These are phyloP conservation scores for Lysiphlebus fabarum DNA, from an alignment of 1,140 invertebrate genomes.

Conservation along the genomic window DNA sequence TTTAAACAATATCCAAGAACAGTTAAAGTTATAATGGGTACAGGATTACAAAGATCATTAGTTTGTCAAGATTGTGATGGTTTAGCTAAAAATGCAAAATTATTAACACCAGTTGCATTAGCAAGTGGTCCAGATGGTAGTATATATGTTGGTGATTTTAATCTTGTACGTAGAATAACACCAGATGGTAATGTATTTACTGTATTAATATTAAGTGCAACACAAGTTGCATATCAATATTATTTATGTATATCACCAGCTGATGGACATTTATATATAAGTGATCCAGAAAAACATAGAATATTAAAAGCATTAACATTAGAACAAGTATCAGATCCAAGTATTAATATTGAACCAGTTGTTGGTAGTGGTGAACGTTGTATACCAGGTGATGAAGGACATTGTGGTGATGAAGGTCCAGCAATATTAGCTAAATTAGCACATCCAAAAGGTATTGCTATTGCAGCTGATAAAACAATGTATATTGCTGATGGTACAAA, in stretches of 20 bases:
- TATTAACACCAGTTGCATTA: slow-evolving; percentile 89
- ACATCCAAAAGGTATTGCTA: slow-evolving; percentile 95
- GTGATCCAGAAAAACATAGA: slow-evolving; percentile 91
- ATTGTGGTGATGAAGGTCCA: slow-evolving; percentile 90
- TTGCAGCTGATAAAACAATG: slow-evolving; percentile 86
- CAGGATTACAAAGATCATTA: slow-evolving; percentile 76
- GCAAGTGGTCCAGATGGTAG: slow-evolving; percentile 93
- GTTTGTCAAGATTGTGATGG: slow-evolving; percentile 83
- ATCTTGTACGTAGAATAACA: slow-evolving; percentile 88
- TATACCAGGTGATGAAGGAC: slow-evolving; percentile 83
- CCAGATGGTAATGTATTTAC: slow-evolving; percentile 89
- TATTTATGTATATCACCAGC: slow-evolving; percentile 93
- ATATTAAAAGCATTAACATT: slow-evolving; percentile 72
- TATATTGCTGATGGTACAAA: slow-evolving; percentile 94
- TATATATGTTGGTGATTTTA: slow-evolving; percentile 95
- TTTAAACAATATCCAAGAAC: slow-evolving; percentile 89
- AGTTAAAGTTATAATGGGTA: slow-evolving; percentile 90
- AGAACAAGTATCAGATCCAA: slow-evolving; percentile 75
- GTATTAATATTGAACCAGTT: slow-evolving; percentile 82
- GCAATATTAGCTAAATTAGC: slow-evolving; percentile 86
- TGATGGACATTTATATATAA: slow-evolving; percentile 92
- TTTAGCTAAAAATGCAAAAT: slow-evolving; percentile 76
- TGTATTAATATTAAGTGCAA: slow-evolving; percentile 86
- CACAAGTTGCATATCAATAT: slow-evolving; percentile 92
- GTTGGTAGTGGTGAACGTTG: slow-evolving; percentile 95